Conservation (phyloP, 1,140 invertebrate species). For the Ridgeia piscesae region DNA sequence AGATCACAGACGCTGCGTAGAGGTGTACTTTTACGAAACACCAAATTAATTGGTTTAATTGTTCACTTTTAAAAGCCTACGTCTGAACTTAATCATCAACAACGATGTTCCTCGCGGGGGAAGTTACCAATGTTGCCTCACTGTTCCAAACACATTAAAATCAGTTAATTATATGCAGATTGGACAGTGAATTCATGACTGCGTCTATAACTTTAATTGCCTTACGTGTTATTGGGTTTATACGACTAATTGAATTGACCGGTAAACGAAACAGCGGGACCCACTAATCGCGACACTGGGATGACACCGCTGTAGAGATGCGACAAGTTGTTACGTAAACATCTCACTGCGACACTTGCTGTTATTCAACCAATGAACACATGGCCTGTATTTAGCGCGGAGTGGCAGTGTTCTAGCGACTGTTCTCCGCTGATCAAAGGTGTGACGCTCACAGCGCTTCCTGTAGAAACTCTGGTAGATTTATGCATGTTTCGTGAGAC, state of each 20-base stretch:
- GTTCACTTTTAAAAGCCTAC: too few species aligned
- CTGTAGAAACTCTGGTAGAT: not conserved
- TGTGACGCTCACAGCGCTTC: not conserved
- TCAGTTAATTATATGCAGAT: not conserved
- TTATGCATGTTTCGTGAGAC: not conserved
- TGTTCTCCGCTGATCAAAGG: not conserved
- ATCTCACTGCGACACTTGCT: not conserved
- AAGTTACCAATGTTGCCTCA: not conserved
- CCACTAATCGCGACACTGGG: not conserved
- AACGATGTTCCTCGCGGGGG: not conserved
- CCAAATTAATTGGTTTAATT: too few species aligned
- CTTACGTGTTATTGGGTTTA: not conserved
- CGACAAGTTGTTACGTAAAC: not conserved
- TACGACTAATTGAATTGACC: constrained; percentile 5
- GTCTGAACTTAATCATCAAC: not conserved
- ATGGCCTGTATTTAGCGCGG: not conserved
- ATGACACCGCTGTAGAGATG: not conserved
- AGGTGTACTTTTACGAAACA: too few species aligned
- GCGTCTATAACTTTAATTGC: not conserved
- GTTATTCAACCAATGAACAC: constrained; percentile 5
- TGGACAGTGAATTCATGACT: not conserved
- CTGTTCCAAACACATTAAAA: not conserved
- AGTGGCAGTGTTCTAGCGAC: not conserved
- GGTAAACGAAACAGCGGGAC: not conserved
- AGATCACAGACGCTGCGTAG: too few species aligned